Conservation (phyloP, 2,888 invertebrate species). For the Lottia gigantea region DNA sequence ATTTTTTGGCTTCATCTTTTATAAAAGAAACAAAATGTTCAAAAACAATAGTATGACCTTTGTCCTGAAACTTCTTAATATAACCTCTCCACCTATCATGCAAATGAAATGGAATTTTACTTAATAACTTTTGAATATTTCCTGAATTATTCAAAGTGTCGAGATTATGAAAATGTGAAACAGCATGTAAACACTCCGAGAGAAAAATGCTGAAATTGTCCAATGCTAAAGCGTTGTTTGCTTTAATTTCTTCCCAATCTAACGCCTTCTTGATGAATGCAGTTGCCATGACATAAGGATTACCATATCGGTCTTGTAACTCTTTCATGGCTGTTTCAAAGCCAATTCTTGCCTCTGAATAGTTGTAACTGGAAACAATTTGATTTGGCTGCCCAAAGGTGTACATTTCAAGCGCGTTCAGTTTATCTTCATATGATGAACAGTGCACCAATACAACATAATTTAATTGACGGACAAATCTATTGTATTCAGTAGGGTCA, state of each 20-base stretch:
- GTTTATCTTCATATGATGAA: neutral
- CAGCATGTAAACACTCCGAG: constrained; percentile 20
- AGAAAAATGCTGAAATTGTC: constrained; percentile 24
- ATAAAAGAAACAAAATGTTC: neutral
- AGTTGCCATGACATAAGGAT: constrained; percentile 19
- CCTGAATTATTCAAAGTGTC: constrained; percentile 19
- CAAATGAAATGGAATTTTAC: constrained; percentile 17
- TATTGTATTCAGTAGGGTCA: neutral
- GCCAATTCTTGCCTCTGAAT: neutral
- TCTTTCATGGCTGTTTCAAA: constrained; percentile 5
- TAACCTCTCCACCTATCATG: constrained; percentile 25
- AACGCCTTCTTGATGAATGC: constrained; percentile 26
- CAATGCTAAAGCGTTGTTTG: constrained; percentile 17
- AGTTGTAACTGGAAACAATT: neutral
- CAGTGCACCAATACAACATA: neutral
- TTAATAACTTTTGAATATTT: constrained; percentile 16
- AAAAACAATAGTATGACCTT: neutral
- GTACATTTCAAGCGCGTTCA: neutral
- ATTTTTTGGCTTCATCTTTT: neutral
- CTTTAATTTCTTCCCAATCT: constrained; percentile 20
- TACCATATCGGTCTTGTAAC: constrained; percentile 20
- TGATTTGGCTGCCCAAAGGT: neutral
- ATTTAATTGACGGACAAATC: constrained; percentile 7
- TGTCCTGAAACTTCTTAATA: neutral
- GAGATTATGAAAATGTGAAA: constrained; percentile 13